These are phyloP conservation scores for Choreutis nemorana DNA, from an alignment of 2,888 invertebrate genomes.

Conservation along the genomic window DNA sequence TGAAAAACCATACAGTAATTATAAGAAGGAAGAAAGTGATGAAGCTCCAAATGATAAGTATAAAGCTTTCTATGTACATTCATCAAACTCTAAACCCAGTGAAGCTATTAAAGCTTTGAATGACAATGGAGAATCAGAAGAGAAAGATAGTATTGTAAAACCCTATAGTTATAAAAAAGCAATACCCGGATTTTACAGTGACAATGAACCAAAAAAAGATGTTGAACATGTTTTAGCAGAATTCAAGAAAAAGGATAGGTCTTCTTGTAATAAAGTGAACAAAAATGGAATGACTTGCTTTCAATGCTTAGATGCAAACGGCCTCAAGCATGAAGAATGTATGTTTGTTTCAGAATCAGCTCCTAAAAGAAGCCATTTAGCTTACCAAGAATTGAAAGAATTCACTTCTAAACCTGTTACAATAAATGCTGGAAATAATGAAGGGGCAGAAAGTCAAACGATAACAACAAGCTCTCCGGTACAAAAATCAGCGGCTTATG, in stretches of 20 bases:
- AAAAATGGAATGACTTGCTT: conserved; percentile 82
- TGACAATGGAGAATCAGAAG: conserved; percentile 34
- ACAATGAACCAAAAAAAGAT: conserved; percentile 68
- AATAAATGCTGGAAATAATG: conserved; percentile 28
- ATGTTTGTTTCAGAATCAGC: conserved; percentile 77
- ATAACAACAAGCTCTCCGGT: conserved; percentile 41
- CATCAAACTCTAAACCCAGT: conserved; percentile 40
- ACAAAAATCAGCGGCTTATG: conserved; percentile 44
- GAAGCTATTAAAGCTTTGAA: conserved; percentile 38
- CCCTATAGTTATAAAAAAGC: conserved; percentile 55
- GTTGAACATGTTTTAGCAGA: conserved; percentile 77
- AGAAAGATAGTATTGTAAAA: conserved; percentile 33
- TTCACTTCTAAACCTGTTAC: conserved; percentile 58
- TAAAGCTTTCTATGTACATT: conserved; percentile 45
- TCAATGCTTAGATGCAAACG: conserved; percentile 73
- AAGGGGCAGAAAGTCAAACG: conserved; percentile 45
- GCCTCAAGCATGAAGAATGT: conserved; percentile 79
- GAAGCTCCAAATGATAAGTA: conserved; percentile 34
- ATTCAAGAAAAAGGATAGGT: conserved; percentile 75
- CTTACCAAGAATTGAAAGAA: conserved; percentile 73
- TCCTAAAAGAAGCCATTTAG: conserved; percentile 69
- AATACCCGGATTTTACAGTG: conserved; percentile 56
- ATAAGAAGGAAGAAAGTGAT: conserved; percentile 27
- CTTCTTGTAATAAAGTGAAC: conserved; percentile 74
- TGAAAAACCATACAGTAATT: conserved; percentile 28